Percentiles rank a stretch among this genome's conserved stretches.
These are phyloP conservation scores for Allophyes oxyacanthae DNA, from an alignment of 2,888 invertebrate species.

Conservation along the genomic window DNA sequence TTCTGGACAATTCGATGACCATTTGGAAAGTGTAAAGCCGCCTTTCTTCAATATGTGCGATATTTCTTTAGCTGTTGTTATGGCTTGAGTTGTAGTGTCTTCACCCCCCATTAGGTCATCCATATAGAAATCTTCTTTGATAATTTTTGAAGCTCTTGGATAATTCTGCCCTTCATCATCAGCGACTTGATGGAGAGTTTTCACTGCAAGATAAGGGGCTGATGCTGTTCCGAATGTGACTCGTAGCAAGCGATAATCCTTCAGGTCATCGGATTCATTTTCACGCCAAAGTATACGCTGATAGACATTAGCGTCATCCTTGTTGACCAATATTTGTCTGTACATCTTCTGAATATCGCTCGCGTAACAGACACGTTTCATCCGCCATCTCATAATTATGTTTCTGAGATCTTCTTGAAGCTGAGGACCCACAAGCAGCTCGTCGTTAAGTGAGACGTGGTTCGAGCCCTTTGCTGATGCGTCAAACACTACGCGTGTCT, in stretches of 20 bases:
- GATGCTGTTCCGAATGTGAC: conserved; percentile 17
- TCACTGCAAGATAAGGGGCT: conserved; percentile 12
- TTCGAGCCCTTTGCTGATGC: conserved; percentile 37
- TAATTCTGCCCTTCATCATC: conserved; percentile 15
- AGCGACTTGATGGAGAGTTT: conserved; percentile 13
- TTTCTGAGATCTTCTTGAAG: conserved; percentile 50
- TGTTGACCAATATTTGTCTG: conserved; percentile 18
- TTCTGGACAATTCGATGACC: conserved; percentile 9
- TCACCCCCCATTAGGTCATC: not conserved
- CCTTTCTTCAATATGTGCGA: not conserved
- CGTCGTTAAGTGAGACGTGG: conserved; percentile 48
- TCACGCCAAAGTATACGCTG: conserved; percentile 13
- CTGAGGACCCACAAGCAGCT: conserved; percentile 48
- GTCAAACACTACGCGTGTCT: no score
- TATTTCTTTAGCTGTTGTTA: not conserved
- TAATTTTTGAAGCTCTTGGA: not conserved
- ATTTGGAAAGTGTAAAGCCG: conserved; percentile 6
- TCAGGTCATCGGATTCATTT: not conserved
- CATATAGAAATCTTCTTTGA: not conserved
- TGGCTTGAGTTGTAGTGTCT: conserved; percentile 2
- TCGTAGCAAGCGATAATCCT: conserved; percentile 8
- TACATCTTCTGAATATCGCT: conserved; percentile 60
- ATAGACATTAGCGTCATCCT: conserved; percentile 7
- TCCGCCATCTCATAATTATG: conserved; percentile 54
- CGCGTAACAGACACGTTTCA: conserved; percentile 46